Evolutionary conservation across 2,888 invertebrate species (phyloP), one percentile per base, ranked within the genome.

Genomic region (Chloromyia formosa): DNA sequence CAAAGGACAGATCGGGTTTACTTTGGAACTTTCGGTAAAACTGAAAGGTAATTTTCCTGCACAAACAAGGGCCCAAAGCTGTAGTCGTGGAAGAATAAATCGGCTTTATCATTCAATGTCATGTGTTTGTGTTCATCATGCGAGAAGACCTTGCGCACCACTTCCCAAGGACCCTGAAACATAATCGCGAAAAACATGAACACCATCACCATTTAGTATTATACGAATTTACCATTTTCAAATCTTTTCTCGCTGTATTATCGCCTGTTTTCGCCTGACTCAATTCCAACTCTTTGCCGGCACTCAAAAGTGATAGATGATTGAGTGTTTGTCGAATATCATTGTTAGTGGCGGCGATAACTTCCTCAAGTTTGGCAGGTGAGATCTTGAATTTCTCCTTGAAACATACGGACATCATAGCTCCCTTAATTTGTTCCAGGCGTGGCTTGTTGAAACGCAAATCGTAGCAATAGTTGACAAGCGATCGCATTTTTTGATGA

Each of bases 61-160:
- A 99, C 96, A 86, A 99, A 99, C 14, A 99, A 87, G 1, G 98
- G 96, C n/a, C 93, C 92, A 78, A 99, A 89, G 81, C 92, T 95
- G 86, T 99, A 99, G 87, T 99, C 99, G 81, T 95, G 92, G 86
- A 98, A 99, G 87, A 98, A 99, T 74, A 99, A 87, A 82, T 94
- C 94, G 74, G 92, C 90, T 84, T 93, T 96, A 82, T 97, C 96
- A 78, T 89, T 87, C 7, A 96, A 87, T 45, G 86, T 89, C 94
- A 94, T 94, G 0, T 84, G 87, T 82, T 92, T 92, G 81, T 94
- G 94, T 68, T 94, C 93, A 62, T 91, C 89, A 40, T 89, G 88
- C 0, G 92, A 91, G 84, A 99, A 97, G 14, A 98, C 96, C 84
- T 94, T 94, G 68, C 93, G 89, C 54, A 94, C 89, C 0, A 96